Evolutionary conservation across 2,113 vertebrate genomes (phyloP), one percentile per base, ranked within the genome.

Genomic region (Haemorhous mexicanus): DNA sequence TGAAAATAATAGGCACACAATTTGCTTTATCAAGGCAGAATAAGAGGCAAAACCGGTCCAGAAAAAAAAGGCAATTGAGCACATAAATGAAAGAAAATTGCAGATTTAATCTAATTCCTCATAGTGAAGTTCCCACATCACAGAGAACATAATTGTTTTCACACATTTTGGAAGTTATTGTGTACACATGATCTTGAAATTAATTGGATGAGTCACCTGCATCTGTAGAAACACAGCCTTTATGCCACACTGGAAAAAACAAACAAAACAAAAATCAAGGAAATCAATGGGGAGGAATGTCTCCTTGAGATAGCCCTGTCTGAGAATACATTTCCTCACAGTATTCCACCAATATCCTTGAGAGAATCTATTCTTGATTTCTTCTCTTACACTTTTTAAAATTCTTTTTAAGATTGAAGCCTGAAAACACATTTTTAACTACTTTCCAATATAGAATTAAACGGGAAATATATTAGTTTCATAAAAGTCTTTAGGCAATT

Each of bases 361-460:
- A 44, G 1, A 73, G 3, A 80, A 32, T 8, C 0, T 53, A 67
- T 75, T 76, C 18, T 44, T 70, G 21, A 32, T 58, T 66, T 26
- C 1, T 79, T 59, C 2, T n/a, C 3, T 41, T 85, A 1, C 0
- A 39, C 1, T 44, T 22, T 21, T 56, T 73, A 8, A 24, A 19
- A 24, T 37, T 46, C 1, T 44, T 56, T 61, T 68, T 30, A 46
- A 62, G 7, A 46, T 0, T 49, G 7, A 75, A 59, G 4, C 2
- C 4, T 67, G 23, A n/a, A 82, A 82, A 82, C 53, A 17, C 0
- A 6, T 43, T 62, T 12, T 4, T 11, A 75, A 22, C 18, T 30
- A 1, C 19, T 87, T 82, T 53, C 5, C 3, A 44, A 50, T 30
- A 7, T 27, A 23, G 11, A 26, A 41, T 73, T 61, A 55, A 77